Evolutionary conservation across 2,888 invertebrate genomes (phyloP), one percentile per base, ranked within the genome.

Genomic region (Agrotis puta): DNA sequence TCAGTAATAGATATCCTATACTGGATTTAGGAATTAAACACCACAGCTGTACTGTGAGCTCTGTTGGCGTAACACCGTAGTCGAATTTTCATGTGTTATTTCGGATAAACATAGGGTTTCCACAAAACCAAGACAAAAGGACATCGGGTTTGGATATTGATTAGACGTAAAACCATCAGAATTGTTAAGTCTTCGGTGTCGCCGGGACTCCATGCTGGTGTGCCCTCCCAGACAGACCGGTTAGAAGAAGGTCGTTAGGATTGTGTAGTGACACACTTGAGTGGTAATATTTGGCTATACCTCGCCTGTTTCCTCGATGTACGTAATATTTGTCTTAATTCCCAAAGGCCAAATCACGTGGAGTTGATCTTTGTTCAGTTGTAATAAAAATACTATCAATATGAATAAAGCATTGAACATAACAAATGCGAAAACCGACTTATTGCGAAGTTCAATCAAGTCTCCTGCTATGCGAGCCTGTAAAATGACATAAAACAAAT

Each of bases 351-450:
- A 99, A 97, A 98, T 97, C 96, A 99, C 98, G 97, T 99, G 99
- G 94, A 99, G 97, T 96, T 98, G 98, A 97, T 99, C 99, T 98
- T 99, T 99, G 97, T 99, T 99, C 96, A 99, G 97, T 98, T 99
- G 99, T 94, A 99, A 98, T 96, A 99, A 98, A 97, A 99, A 99
- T 93, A 99, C 99, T 96, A 99, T 98, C 97, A 99, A 98, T 94
- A 99, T 99, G 98, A 99, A 99, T 93, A 99, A 98, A 95, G 99
- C 98, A 97, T 99, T 99, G 97, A 99, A 98, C 99, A 99, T 99
- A 97, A 99, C 98, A 98, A 99, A 99, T 93, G 98, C 98, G 96
- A 99, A 99, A 92, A 99, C 99, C 91, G 98, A 98, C 96, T 99
- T 99, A 97, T 99, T 99, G 92, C 99, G 97, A 92, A 99, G 97